A percentile compares a stretch with the other conserved stretches of the same genome.
phyloP scores from a whole-genome alignment of 2,797 vertebrate species.

The Tenualosa thibaudeaui region DNA sequence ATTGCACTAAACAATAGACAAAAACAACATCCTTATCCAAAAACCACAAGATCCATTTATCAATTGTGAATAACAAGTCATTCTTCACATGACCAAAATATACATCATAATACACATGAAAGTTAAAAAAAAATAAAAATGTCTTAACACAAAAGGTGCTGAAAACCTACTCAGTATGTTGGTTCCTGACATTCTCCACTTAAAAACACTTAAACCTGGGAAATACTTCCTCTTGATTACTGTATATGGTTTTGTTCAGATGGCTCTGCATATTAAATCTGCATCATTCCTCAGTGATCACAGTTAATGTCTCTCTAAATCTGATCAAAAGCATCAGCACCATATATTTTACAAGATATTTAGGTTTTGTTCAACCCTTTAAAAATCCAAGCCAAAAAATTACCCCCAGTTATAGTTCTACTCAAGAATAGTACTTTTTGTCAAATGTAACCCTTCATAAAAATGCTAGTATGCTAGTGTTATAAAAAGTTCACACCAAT shows the following conservation, averaged over 20 bases:
- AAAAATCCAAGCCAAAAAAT: neutral
- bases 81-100: neutral
- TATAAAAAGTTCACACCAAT: neutral
- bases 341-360: neutral
- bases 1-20: neutral
- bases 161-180: neutral
- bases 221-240: neutral
- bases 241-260: neutral
- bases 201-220: neutral
- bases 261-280: neutral
- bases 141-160: neutral
- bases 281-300: neutral
- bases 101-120: neutral
- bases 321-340: neutral
- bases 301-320: neutral
- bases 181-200: neutral
- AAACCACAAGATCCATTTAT: neutral
- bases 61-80: neutral
- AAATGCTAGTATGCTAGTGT: neutral
- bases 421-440: neutral
- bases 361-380: neutral
- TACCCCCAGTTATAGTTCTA: neutral
- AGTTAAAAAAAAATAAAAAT: neutral
- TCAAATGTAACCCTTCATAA: neutral
- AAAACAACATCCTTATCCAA: neutral